Conservation (phyloP, 2,797 vertebrate genomes). For the Melanitta fusca region DNA sequence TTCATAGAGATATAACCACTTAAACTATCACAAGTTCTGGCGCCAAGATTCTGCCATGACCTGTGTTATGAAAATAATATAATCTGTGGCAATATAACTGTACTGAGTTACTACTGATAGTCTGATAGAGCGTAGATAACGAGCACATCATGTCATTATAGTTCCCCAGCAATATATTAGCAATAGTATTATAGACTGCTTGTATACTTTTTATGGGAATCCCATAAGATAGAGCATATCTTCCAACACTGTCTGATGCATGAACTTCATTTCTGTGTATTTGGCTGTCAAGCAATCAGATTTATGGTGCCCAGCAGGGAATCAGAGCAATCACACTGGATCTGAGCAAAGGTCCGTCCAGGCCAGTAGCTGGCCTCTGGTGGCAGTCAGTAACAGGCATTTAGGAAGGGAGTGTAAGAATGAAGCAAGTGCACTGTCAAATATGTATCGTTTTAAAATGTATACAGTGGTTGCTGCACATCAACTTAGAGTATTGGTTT, state of each 20-base stretch:
- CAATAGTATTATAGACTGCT: constrained; percentile 28
- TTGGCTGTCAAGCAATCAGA: constrained; percentile 29
- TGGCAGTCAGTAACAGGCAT: neutral
- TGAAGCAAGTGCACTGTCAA: neutral
- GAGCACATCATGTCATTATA: neutral
- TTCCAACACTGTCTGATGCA: constrained; percentile 56
- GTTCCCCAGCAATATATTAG: constrained; percentile 52
- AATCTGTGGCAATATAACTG: constrained; percentile 9
- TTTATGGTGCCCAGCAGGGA: constrained; percentile 12
- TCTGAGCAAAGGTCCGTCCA: neutral
- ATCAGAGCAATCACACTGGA: neutral
- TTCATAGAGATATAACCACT: constrained; percentile 12
- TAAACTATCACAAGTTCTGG: neutral
- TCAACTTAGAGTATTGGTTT: neutral
- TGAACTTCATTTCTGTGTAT: constrained; percentile 42
- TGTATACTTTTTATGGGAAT: constrained; percentile 49
- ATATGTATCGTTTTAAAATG: neutral
- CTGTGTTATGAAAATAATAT: constrained; percentile 55
- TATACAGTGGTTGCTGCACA: neutral
- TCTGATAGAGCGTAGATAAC: neutral
- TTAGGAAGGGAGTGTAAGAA: neutral
- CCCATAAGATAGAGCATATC: constrained; percentile 8
- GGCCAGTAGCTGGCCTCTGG: neutral
- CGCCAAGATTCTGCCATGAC: constrained; percentile 36
- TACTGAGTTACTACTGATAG: neutral